These are phyloP conservation scores for Anseranas semipalmata DNA, from an alignment of 2,113 vertebrate genomes.

Conservation along the genomic window DNA sequence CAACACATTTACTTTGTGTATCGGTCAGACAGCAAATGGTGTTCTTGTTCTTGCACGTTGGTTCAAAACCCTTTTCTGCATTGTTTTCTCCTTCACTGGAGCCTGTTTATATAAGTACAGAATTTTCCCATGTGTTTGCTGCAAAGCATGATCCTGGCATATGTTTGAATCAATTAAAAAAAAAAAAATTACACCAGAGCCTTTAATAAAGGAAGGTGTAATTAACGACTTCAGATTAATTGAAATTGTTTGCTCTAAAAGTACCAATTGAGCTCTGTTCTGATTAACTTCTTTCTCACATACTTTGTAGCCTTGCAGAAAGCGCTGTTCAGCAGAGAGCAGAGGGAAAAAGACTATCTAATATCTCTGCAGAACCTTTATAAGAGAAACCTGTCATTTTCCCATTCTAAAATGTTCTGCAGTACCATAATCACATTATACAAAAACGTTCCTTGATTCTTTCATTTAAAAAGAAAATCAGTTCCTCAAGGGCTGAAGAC, in stretches of 20 bases:
- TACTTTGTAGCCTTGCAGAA: not conserved
- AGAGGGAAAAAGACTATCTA: not conserved
- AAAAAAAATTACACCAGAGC: constrained; percentile 30
- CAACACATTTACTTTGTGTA: accelerated
- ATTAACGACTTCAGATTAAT: constrained; percentile 74
- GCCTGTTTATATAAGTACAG: not conserved
- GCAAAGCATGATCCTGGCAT: not conserved
- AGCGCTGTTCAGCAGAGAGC: not conserved
- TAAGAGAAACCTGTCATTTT: not conserved
- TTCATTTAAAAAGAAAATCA: not conserved
- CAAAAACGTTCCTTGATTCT: not conserved
- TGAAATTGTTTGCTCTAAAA: constrained; percentile 66
- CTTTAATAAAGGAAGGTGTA: constrained; percentile 67
- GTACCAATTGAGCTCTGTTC: constrained; percentile 35
- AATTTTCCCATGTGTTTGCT: not conserved
- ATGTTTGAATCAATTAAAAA: constrained; percentile 43
- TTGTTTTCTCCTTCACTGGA: not conserved
- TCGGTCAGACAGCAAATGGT: no score
- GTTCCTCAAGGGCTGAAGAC: not conserved
- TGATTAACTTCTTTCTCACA: not conserved
- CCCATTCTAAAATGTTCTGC: not conserved
- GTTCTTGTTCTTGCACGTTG: accelerated
- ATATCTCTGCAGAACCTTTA: not conserved
- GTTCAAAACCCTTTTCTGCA: not conserved
- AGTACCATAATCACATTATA: not conserved